Evolutionary conservation across 2,797 vertebrate genomes (phyloP).

Genomic region (Malurus splendens): DNA sequence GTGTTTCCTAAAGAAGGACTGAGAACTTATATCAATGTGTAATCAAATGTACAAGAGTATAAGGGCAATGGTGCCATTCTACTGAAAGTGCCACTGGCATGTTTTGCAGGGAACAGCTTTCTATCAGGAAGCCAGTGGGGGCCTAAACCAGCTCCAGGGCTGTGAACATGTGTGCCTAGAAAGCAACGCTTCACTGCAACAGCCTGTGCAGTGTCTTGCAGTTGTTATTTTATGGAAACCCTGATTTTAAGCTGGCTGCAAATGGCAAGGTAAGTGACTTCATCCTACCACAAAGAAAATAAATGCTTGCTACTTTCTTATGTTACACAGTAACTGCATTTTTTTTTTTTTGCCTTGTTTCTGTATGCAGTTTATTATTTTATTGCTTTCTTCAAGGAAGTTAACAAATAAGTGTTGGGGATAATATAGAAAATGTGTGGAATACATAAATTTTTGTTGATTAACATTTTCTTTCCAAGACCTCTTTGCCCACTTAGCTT

Average conservation of each 20-base stretch:
- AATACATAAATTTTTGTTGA: neutral
- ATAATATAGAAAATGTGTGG: neutral
- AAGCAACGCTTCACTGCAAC: neutral
- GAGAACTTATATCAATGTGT: neutral
- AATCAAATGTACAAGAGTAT: neutral
- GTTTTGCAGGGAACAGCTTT: neutral
- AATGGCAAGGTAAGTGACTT: neutral
- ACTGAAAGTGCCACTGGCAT: neutral
- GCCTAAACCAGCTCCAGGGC: neutral
- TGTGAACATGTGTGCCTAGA: fast-evolving
- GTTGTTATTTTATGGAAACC: neutral
- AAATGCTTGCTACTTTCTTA: neutral
- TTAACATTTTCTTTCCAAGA: neutral
- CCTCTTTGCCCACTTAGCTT: neutral
- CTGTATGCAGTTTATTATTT: neutral
- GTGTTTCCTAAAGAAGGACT: neutral
- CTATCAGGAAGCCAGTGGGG: neutral
- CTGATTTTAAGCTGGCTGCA: neutral
- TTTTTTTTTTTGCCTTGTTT: neutral
- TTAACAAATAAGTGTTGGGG: neutral
- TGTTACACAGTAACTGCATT: neutral
- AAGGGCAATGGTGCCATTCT: neutral
- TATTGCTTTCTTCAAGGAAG: neutral
- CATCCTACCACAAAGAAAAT: neutral
- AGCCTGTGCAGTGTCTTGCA: neutral